phyloP scores from a whole-genome alignment of 2,888 invertebrate genomes.

The Trissolcus japonicus region DNA sequence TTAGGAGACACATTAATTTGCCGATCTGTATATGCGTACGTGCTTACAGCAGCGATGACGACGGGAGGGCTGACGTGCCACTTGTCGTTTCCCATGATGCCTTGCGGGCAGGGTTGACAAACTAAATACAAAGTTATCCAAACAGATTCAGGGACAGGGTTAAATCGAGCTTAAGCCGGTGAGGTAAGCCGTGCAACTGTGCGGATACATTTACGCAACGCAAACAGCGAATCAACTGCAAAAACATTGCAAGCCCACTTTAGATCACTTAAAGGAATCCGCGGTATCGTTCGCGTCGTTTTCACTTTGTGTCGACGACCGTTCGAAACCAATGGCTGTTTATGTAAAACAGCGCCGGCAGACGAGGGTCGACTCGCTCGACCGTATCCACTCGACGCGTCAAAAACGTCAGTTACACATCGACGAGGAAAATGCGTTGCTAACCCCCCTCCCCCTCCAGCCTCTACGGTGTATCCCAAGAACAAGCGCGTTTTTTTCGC shows the following conservation, averaged over 20 bases:
- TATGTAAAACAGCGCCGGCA: slow-evolving; percentile 72
- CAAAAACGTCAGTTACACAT: slow-evolving; percentile 74
- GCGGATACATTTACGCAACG: slow-evolving; percentile 62
- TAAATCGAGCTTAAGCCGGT: slow-evolving; percentile 70
- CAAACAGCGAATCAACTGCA: slow-evolving; percentile 73
- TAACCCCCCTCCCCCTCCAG: slow-evolving; percentile 29
- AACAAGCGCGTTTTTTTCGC: slow-evolving; percentile 15
- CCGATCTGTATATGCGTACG: slow-evolving; percentile 40
- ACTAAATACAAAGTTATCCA: slow-evolving; percentile 75
- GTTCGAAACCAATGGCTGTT: slow-evolving; percentile 63
- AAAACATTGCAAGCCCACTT: slow-evolving; percentile 68
- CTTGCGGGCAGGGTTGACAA: slow-evolving; percentile 74
- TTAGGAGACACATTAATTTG: slow-evolving; percentile 52
- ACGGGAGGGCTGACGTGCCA: slow-evolving; percentile 63
- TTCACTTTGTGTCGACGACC: slow-evolving; percentile 43
- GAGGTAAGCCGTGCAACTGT: slow-evolving; percentile 26
- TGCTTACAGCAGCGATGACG: slow-evolving; percentile 32
- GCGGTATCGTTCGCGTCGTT: slow-evolving; percentile 47
- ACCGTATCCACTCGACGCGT: slow-evolving; percentile 70
- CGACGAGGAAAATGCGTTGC: slow-evolving; percentile 35
- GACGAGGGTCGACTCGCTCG: slow-evolving; percentile 31
- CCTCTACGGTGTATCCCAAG: not conserved
- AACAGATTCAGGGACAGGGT: slow-evolving; percentile 73
- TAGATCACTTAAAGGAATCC: slow-evolving; percentile 70
- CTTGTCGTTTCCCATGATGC: slow-evolving; percentile 75